phyloP scores from a whole-genome alignment of 2,113 vertebrate genomes.

The Gasterosteus nipponicus region DNA sequence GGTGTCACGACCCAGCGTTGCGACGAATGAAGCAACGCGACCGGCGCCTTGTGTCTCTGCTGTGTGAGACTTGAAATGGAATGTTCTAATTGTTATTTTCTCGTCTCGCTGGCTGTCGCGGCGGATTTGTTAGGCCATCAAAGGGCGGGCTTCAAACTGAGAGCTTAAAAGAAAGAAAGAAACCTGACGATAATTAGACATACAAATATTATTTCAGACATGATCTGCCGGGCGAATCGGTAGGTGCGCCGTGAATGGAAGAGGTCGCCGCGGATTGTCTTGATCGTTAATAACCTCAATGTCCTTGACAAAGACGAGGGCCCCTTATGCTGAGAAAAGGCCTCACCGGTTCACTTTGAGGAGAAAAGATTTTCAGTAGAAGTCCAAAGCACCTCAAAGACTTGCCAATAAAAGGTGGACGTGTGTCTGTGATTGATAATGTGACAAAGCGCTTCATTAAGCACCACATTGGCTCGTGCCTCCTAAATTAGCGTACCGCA shows the following conservation, averaged over 20 bases:
- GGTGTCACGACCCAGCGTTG: slow-evolving; percentile 37
- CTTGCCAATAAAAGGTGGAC: background rate
- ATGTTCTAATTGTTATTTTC: slow-evolving; percentile 29
- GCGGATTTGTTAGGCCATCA: slow-evolving; percentile 40
- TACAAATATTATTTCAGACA: background rate
- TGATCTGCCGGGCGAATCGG: background rate
- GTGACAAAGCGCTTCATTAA: background rate
- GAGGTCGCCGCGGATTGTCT: background rate
- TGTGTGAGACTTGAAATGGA: slow-evolving; percentile 4
- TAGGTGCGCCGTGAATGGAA: background rate
- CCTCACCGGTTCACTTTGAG: background rate
- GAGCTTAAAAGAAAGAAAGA: background rate
- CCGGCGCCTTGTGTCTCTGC: slow-evolving; percentile 1
- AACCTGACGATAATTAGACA: slow-evolving; percentile 23
- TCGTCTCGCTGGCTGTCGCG: slow-evolving; percentile 27
- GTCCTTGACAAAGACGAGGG: background rate
- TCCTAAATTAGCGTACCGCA: background rate
- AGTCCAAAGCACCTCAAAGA: background rate
- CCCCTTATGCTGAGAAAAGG: background rate
- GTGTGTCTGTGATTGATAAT: slow-evolving; percentile 8
- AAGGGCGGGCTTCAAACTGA: slow-evolving; percentile 29
- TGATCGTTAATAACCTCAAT: background rate
- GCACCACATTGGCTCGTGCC: background rate
- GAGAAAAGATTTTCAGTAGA: background rate
- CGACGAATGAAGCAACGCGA: background rate